Conservation (phyloP, 1,140 invertebrate species). For the Cylas formicarius region DNA sequence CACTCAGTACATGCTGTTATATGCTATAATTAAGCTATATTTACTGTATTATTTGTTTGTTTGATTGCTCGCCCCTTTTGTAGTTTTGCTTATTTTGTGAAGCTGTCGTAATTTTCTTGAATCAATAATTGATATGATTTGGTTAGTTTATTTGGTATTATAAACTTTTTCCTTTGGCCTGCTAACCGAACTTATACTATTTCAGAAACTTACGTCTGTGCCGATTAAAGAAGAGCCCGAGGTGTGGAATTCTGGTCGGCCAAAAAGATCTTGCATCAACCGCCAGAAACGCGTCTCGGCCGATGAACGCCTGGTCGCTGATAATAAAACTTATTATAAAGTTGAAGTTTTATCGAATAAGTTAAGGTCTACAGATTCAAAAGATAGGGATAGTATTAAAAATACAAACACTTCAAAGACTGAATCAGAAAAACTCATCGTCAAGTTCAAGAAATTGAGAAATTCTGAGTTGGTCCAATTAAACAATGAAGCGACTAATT, state of each 20-base stretch:
- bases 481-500: slow-evolving; percentile 75
- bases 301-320: slow-evolving; percentile 51
- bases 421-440: slow-evolving; percentile 46
- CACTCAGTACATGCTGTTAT: too few relatives aligned
- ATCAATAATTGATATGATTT: too few relatives aligned
- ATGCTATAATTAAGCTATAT: too few relatives aligned
- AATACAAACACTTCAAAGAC: slow-evolving; percentile 18
- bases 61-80: too few relatives aligned
- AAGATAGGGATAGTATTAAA: slow-evolving; percentile 22
- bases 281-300: slow-evolving; percentile 48
- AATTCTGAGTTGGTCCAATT: slow-evolving; percentile 64
- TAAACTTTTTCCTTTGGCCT: too few relatives aligned
- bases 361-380: slow-evolving; percentile 47
- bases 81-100: too few relatives aligned
- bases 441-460: slow-evolving; percentile 64
- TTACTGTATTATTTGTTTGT: too few relatives aligned
- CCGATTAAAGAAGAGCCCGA: slow-evolving; percentile 24
- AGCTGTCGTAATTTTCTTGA: too few relatives aligned
- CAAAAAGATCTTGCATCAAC: slow-evolving; percentile 37
- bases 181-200: too few relatives aligned
- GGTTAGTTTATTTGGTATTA: too few relatives aligned
- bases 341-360: slow-evolving; percentile 65
- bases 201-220: slow-evolving; percentile 25
- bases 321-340: slow-evolving; percentile 63
- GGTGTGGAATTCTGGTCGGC: slow-evolving; percentile 37